Base-by-base conservation (phyloP, 2,888 invertebrate species). In the Tinea trinotella region DNA sequence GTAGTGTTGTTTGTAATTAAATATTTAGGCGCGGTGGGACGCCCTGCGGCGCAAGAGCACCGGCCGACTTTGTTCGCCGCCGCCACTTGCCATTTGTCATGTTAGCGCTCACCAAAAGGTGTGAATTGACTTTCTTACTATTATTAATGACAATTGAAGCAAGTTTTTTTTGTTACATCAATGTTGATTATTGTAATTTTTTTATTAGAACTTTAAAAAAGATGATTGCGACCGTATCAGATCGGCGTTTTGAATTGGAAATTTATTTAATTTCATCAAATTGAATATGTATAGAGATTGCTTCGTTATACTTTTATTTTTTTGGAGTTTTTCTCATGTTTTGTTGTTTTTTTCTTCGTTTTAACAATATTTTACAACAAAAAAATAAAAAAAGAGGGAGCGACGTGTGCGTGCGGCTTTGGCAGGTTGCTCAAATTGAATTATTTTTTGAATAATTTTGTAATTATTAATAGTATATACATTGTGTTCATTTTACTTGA, bases 61-160 rank as follows among this genome's bases (percentile, higher is more conserved):
- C 68, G 66, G 63, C 61, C 61, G 61, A 68, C 79, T 80, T 81
- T 82, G 80, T 72, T 62, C 58, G 69, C 70, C 71, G 70, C 70
- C 74, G 64, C 67, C 66, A 10, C 22, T 65, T 68, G 76, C 74
- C 83, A 81, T 85, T 85, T 84, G 84, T 84, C 84, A 84, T 83
- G 84, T 85, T 84, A 82, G 79, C 80, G 74, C 77, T n/a, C n/a
- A 71, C 71, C 75, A 75, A 79, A 48, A 85, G 82, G 84, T 85
- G 84, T 85, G 84, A 84, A 84, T 78, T 22, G 74, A 74, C 76
- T 82, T 82, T 84, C 79, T 84, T 81, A 48, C 40, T 40, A 40
- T 40, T 40, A 82, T 78, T 79, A 83, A 81, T 82, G 79, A 81
- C 82, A 83, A 79, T 80, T 77, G 79, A 81, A 83, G 78, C 79